Conservation (phyloP, 2,888 invertebrate species). For the Miltochrista miniata region DNA sequence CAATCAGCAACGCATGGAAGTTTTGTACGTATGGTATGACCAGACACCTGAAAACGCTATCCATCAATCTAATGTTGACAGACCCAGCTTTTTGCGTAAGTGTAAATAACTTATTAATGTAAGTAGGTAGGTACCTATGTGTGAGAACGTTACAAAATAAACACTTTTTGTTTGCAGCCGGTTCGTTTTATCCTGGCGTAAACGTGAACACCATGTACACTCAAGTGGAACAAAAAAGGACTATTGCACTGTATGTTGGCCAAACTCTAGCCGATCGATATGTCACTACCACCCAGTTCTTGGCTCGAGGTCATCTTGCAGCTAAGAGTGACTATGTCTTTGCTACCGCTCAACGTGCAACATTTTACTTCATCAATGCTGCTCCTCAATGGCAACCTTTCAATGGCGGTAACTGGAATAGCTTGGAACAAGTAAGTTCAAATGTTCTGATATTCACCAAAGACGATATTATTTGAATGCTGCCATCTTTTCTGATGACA, state of each 20-base stretch:
- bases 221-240: constrained; percentile 59
- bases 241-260: constrained; percentile 58
- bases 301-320: constrained; percentile 82
- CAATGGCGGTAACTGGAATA: constrained; percentile 78
- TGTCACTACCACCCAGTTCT: constrained; percentile 66
- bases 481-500: background rate
- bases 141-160: no score
- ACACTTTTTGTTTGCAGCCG: constrained; percentile 1
- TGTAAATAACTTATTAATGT: background rate
- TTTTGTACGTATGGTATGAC: constrained; percentile 79
- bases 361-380: constrained; percentile 83
- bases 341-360: constrained; percentile 72
- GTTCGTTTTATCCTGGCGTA: constrained; percentile 72
- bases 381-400: constrained; percentile 85
- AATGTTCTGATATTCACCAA: background rate
- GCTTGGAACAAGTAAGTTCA: constrained; percentile 52
- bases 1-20: constrained; percentile 67
- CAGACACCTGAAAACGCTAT: constrained; percentile 72
- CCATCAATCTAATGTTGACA: constrained; percentile 70
- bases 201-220: constrained; percentile 66
- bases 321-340: constrained; percentile 12
- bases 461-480: background rate
- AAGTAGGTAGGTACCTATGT: no score
- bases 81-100: constrained; percentile 75
- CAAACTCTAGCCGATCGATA: constrained; percentile 66